Percentiles rank a stretch among this genome's conserved stretches.
Conservation (phyloP, 2,113 vertebrate genomes). For the Hemiprocne comata region DNA sequence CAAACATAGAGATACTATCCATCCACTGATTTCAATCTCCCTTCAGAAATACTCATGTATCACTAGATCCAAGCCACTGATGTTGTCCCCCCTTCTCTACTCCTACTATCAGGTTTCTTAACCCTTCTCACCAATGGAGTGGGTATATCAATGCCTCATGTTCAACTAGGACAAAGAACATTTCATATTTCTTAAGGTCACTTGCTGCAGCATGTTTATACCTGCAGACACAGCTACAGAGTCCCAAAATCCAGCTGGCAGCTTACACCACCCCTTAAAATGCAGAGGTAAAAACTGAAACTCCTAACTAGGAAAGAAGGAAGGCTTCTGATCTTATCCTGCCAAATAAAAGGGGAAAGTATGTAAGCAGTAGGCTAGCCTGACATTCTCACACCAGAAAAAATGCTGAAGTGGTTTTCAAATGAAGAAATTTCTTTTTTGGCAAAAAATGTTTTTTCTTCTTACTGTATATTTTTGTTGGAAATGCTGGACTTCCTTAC, state of each 20-base stretch:
- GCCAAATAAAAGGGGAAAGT: not conserved
- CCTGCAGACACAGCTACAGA: not conserved
- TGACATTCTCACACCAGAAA: not conserved
- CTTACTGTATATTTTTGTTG: not conserved
- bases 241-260: not conserved
- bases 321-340: not conserved
- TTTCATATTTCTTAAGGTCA: not conserved
- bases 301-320: not conserved
- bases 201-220: not conserved
- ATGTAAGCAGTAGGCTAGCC: not conserved
- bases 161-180: not conserved
- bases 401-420: not conserved
- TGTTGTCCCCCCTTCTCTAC: not conserved
- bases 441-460: not conserved
- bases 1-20: conserved; percentile 19
- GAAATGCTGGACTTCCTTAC: not conserved
- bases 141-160: not conserved
- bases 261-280: not conserved
- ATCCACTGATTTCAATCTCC: conserved; percentile 49
- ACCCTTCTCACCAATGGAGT: not conserved
- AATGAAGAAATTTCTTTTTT: not conserved
- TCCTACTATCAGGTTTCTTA: not conserved
- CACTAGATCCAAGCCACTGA: not conserved
- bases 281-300: not conserved
- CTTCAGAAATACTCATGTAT: not conserved